A percentile compares a stretch with the other conserved stretches of the same genome.
phyloP scores from a whole-genome alignment of 2,113 vertebrate genomes.

The Thalassarche chlororhynchos region DNA sequence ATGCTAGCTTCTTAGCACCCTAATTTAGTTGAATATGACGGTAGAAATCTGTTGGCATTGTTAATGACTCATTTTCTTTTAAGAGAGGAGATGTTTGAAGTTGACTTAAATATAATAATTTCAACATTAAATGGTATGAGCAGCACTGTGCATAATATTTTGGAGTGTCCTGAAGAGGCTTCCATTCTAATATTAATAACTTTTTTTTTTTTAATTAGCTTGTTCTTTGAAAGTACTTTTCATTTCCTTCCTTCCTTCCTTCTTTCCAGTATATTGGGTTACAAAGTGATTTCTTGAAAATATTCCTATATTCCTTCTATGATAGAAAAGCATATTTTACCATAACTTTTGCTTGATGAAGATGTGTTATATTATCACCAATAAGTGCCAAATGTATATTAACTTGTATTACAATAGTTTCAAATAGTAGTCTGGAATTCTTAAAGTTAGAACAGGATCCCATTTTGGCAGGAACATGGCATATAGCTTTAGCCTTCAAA shows the following conservation, averaged over 20 bases:
- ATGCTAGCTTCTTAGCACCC: not conserved
- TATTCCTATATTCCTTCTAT: not conserved
- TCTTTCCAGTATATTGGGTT: not conserved
- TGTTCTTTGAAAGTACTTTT: not conserved
- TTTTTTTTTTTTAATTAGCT: not conserved
- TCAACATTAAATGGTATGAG: not conserved
- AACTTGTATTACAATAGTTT: not conserved
- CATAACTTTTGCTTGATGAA: not conserved
- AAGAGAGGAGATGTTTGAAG: conserved; percentile 15
- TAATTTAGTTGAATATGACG: not conserved
- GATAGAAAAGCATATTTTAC: not conserved
- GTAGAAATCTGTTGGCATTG: not conserved
- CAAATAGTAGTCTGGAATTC: not conserved
- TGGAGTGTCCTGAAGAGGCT: not conserved
- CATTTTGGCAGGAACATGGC: not conserved
- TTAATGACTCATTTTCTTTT: conserved; percentile 45
- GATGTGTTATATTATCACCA: not conserved
- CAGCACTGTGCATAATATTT: not conserved
- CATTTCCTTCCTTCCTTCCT: not conserved
- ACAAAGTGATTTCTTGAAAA: not conserved
- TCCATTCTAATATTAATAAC: not conserved
- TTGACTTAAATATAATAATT: conserved; percentile 10
- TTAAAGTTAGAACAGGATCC: not conserved
- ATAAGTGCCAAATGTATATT: not conserved
- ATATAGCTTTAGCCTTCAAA: not conserved